These are phyloP conservation scores for Halcyon malimbica DNA, from an alignment of 2,113 vertebrate genomes.

Conservation along the genomic window DNA sequence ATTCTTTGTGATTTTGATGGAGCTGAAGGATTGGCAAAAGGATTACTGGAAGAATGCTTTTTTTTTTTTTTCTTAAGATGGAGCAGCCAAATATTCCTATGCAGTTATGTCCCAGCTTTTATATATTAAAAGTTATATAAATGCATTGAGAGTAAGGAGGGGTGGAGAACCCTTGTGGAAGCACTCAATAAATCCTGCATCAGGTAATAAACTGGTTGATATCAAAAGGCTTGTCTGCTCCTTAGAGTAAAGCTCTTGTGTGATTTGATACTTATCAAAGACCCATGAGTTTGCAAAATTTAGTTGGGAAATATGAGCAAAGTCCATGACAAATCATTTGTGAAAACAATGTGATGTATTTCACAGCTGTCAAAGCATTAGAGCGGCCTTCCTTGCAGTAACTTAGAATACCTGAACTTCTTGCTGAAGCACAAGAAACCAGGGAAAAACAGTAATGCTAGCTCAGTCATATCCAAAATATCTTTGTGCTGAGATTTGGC, in stretches of 20 bases:
- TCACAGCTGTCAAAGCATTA: not conserved
- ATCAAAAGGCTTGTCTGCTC: not conserved
- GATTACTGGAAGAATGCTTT: constrained; percentile 25
- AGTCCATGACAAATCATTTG: not conserved
- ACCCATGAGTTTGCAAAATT: not conserved
- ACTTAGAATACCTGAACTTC: not conserved
- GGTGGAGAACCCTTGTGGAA: constrained; percentile 2
- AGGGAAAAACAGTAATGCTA: not conserved
- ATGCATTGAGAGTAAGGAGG: constrained; percentile 23
- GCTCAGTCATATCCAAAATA: not conserved
- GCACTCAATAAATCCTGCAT: constrained; percentile 42
- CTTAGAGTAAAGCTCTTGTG: not conserved
- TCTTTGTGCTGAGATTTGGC: not conserved
- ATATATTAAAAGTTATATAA: constrained; percentile 32
- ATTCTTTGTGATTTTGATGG: not conserved
- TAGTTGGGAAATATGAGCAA: not conserved
- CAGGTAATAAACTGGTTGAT: not conserved
- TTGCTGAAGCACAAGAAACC: not conserved
- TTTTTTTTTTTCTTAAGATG: constrained; percentile 12
- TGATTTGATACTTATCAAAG: constrained; percentile 14
- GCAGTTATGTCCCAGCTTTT: not conserved
- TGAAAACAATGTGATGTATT: not conserved
- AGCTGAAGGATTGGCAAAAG: constrained; percentile 7
- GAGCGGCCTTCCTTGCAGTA: not conserved
- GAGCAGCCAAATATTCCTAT: not conserved